phyloP scores from a whole-genome alignment of 37 sponge, comb jelly and placozoan species.

The Halichondria panicea region DNA sequence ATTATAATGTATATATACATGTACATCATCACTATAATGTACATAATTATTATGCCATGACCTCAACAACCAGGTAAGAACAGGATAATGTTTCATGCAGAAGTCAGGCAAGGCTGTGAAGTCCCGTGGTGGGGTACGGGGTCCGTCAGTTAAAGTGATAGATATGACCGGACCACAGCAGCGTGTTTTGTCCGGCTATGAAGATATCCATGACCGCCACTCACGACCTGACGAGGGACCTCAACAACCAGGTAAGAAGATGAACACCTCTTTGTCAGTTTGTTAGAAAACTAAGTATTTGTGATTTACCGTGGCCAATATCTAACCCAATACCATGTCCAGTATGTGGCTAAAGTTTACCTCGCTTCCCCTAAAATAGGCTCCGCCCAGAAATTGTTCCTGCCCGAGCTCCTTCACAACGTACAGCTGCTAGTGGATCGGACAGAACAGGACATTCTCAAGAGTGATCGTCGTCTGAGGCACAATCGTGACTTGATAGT shows the following conservation, averaged over 20 bases:
- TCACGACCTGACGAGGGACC: slow-evolving; percentile 38
- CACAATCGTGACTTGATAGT: slow-evolving; percentile 84
- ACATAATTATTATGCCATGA: background rate
- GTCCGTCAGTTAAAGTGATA: slow-evolving; percentile 63
- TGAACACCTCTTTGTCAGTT: slow-evolving; percentile 1
- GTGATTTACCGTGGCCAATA: background rate
- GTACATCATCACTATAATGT: background rate
- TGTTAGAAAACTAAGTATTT: background rate
- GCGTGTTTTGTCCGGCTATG: slow-evolving; percentile 81
- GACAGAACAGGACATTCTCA: slow-evolving; percentile 80
- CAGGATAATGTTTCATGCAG: background rate
- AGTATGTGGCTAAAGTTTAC: too few relatives aligned
- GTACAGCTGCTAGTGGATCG: slow-evolving; percentile 83
- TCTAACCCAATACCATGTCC: background rate
- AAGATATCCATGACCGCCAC: slow-evolving; percentile 73
- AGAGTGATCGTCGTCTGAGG: slow-evolving; percentile 62
- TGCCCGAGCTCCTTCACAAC: slow-evolving; percentile 88
- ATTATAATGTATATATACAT: background rate
- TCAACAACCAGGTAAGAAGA: background rate
- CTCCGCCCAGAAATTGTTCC: slow-evolving; percentile 20
- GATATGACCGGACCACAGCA: slow-evolving; percentile 94
- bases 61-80: too few relatives aligned
- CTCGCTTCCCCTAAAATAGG: background rate
- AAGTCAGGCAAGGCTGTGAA: slow-evolving; percentile 5
- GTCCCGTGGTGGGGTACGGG: background rate